Conservation (phyloP, 2,113 vertebrate genomes). For the Lycaon pictus region DNA sequence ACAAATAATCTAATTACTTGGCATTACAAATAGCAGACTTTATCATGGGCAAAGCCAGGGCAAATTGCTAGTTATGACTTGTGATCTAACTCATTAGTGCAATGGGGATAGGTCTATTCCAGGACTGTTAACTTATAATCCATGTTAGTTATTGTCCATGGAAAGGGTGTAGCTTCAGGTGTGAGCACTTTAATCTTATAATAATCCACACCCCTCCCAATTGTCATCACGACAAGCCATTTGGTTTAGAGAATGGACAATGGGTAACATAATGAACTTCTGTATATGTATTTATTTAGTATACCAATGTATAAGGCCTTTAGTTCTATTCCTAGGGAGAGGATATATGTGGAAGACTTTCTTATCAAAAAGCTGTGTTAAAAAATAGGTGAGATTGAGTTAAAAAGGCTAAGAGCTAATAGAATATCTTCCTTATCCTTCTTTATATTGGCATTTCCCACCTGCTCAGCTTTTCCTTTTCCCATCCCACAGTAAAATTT, state of each 20-base stretch:
- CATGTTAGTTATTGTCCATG: background rate
- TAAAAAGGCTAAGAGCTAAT: background rate
- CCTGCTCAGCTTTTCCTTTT: background rate
- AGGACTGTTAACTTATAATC: background rate
- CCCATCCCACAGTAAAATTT: background rate
- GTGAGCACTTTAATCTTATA: background rate
- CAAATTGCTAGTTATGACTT: background rate
- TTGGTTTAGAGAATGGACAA: background rate
- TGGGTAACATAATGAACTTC: background rate
- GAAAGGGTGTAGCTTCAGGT: background rate
- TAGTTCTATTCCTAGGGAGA: background rate
- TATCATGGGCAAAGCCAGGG: background rate
- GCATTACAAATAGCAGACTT: background rate
- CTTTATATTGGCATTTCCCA: background rate
- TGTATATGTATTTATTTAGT: conserved; percentile 4
- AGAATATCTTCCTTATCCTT: background rate
- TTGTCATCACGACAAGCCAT: background rate
- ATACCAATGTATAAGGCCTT: background rate
- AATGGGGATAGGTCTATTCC: background rate
- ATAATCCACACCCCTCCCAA: background rate
- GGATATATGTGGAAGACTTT: background rate
- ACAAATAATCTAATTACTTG: background rate
- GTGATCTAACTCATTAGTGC: background rate
- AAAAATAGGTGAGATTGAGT: background rate
- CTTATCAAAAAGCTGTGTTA: background rate